These are phyloP conservation scores for Sebastes diaconus DNA, from an alignment of 2,797 vertebrate genomes.

Conservation along the genomic window DNA sequence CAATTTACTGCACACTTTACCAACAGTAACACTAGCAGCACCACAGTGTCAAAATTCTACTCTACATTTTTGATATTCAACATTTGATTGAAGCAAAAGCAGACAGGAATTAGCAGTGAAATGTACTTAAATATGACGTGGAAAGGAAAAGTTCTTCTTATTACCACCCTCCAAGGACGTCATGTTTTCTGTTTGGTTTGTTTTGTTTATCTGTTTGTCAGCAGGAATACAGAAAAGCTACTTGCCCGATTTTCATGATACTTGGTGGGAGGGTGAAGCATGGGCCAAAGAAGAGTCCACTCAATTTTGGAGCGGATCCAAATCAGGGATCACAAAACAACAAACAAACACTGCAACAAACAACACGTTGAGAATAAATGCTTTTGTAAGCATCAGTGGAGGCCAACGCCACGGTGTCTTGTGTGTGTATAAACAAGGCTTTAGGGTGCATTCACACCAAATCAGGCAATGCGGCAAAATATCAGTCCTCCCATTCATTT, in stretches of 20 bases:
- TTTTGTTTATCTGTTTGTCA: too few relatives aligned
- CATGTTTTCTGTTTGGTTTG: not conserved
- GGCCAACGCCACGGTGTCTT: too few relatives aligned
- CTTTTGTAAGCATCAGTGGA: too few relatives aligned
- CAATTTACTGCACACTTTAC: slow-evolving; percentile 1
- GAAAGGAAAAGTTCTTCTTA: not conserved
- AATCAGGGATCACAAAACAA: too few relatives aligned
- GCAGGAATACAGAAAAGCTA: not conserved
- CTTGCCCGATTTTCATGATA: not conserved
- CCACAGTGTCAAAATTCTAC: not conserved
- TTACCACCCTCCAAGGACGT: not conserved
- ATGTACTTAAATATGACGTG: not conserved
- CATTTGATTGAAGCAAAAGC: not conserved
- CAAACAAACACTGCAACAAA: too few relatives aligned
- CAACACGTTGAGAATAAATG: too few relatives aligned
- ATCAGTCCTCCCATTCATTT: too few relatives aligned
- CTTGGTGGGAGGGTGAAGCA: not conserved
- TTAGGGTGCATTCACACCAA: too few relatives aligned
- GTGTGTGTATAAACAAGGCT: too few relatives aligned
- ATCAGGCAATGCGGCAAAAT: too few relatives aligned
- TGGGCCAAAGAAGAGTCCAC: not conserved
- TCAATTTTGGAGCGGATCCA: too few relatives aligned
- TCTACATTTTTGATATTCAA: not conserved
- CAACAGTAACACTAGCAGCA: not conserved
- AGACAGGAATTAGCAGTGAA: not conserved